Evolutionary conservation across 2,113 vertebrate species (phyloP).

Genomic region (Arizona elegans): DNA sequence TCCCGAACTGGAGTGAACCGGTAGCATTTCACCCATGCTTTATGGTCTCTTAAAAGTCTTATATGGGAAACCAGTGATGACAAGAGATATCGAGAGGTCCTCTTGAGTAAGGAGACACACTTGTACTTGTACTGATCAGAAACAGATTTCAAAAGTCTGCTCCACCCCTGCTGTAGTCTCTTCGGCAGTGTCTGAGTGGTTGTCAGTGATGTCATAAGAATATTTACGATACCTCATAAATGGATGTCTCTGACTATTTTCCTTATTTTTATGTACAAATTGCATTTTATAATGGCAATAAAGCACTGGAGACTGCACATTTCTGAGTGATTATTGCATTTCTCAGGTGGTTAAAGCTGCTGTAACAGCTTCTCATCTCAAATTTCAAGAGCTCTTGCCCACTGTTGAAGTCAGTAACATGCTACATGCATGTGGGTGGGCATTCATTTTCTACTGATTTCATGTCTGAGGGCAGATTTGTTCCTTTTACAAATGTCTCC

Average conservation of each 20-base stretch:
- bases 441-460: not conserved
- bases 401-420: conserved; percentile 57
- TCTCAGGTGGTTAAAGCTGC: conserved; percentile 70
- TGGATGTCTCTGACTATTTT: conserved; percentile 64
- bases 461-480: conserved; percentile 1
- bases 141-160: conserved; percentile 65
- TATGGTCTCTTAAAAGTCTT: not conserved
- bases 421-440: conserved; percentile 47
- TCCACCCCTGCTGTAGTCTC: conserved; percentile 49
- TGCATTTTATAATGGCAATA: conserved; percentile 68
- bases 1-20: no score
- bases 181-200: conserved; percentile 64
- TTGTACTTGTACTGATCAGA: conserved; percentile 45
- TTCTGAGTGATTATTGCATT: conserved; percentile 68
- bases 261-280: conserved; percentile 68
- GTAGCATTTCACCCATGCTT: not conserved
- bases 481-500: not conserved
- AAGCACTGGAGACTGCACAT: conserved; percentile 65
- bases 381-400: conserved; percentile 64
- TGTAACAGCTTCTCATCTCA: conserved; percentile 69
- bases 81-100: rapidly evolving
- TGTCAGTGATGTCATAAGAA: conserved; percentile 67
- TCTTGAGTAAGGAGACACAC: conserved; percentile 27
- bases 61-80: not conserved
- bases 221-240: conserved; percentile 72